Percentiles rank a stretch among this genome's conserved stretches.
phyloP scores from a whole-genome alignment of 2,797 vertebrate species.

The Sebastes taczanowskii region DNA sequence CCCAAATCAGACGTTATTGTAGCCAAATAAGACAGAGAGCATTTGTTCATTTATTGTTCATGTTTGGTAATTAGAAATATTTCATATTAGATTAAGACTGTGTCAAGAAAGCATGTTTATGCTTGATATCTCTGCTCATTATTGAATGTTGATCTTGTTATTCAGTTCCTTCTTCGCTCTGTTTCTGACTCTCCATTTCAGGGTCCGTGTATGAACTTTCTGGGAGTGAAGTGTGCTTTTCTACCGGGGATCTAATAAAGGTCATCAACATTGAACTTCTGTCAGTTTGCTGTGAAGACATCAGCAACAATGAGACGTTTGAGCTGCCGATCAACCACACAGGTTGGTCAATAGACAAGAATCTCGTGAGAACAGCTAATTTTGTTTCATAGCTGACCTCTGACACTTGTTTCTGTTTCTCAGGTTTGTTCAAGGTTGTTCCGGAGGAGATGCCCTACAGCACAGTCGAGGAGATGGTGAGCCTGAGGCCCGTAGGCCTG shows the following conservation, averaged over 20 bases:
- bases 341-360: slow-evolving; percentile 58
- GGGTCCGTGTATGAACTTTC: slow-evolving; percentile 92
- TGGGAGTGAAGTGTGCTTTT: slow-evolving; percentile 91
- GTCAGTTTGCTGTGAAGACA: slow-evolving; percentile 81
- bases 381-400: background rate
- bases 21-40: background rate
- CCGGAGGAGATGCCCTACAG: slow-evolving; percentile 57
- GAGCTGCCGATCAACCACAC: slow-evolving; percentile 77
- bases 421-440: slow-evolving; percentile 85
- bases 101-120: background rate
- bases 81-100: background rate
- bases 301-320: slow-evolving; percentile 68
- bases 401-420: slow-evolving; percentile 16
- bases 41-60: background rate
- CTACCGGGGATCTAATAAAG: slow-evolving; percentile 92
- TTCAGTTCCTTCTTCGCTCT: background rate
- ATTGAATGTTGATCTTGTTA: background rate
- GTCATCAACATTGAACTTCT: slow-evolving; percentile 77
- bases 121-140: background rate
- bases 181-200: slow-evolving; percentile 52
- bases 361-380: background rate
- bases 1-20: background rate
- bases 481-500: slow-evolving; percentile 54
- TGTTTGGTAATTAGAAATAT: background rate
- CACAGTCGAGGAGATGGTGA: slow-evolving; percentile 80